Conservation (phyloP, 2,888 invertebrate species). For the Dryomyza anilis region DNA sequence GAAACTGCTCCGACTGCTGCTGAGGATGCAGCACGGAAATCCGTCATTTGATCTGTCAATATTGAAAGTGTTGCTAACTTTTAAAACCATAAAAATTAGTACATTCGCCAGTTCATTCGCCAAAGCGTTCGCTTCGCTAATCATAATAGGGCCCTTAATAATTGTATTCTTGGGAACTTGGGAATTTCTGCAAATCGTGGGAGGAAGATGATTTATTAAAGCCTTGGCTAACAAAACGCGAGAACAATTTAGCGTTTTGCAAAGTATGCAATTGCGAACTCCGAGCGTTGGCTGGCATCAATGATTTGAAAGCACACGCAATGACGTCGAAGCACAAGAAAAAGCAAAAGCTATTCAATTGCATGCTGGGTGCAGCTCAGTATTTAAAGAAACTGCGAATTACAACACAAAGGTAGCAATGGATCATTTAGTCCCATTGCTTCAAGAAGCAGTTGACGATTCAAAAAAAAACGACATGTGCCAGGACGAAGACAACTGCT, state of each 20-base stretch:
- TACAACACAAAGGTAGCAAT: not conserved
- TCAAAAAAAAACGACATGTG: slow-evolving; percentile 18
- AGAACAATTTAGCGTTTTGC: not conserved
- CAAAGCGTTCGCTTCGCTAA: no score
- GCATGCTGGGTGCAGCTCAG: not conserved
- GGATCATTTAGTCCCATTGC: slow-evolving; percentile 23
- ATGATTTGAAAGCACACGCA: slow-evolving; percentile 10
- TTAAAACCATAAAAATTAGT: no score
- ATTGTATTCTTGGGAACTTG: not conserved
- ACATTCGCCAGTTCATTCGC: no score
- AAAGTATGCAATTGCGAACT: slow-evolving; percentile 12
- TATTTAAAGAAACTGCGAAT: not conserved
- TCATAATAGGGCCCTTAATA: no score
- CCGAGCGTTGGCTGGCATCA: slow-evolving; percentile 1
- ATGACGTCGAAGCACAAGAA: slow-evolving; percentile 1
- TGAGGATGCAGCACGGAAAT: no score
- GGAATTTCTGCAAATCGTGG: not conserved
- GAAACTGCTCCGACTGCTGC: no score
- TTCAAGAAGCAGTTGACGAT: slow-evolving; percentile 13
- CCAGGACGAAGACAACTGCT: slow-evolving; percentile 14
- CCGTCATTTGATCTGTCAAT: no score
- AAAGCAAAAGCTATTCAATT: not conserved
- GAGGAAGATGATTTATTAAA: slow-evolving; percentile 1
- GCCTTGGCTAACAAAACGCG: not conserved
- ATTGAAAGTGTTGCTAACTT: no score